Evolutionary conservation across 2,797 vertebrate species (phyloP), one percentile per base, ranked within the genome.

Genomic region (Siniperca scherzeri): DNA sequence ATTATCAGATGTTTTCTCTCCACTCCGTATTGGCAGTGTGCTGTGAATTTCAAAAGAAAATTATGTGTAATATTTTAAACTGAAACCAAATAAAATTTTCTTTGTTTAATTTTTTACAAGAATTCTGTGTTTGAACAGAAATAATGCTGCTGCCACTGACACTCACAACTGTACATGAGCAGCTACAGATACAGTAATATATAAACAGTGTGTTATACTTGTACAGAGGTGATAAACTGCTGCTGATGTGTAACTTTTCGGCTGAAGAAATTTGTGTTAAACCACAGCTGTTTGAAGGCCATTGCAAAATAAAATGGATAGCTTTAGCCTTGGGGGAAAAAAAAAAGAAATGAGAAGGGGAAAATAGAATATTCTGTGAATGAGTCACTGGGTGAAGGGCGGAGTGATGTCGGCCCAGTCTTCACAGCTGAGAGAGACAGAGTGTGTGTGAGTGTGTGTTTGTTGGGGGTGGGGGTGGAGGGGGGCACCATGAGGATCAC

Each of bases 381-480:
- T 95, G 95, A 96, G 92, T 96, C 94, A 95, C 84, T 57, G 77
- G 71, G 76, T 82, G 82, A 83, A 87, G 88, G 88, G 89, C 48
- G 91, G 91, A 87, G 87, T 84, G 89, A 90, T 87, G 88, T 87
- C 82, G 77, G 68, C 76, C 85, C 79, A 88, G 82, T 84, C 78
- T 84, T 89, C 81, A 89, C 88, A 93, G 91, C 89, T 86, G 83
- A 86, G 83, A 74, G 69, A 62, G 33, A 33, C 59, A n/a, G 74
- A 59, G 55, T 44, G 75, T 65, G 72, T 75, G 73, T 74, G 55
- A 40, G 75, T 65, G 72, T 75, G 73, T 74, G 56, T 67, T 27
- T 85, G 85, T 87, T 82, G 76, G 74, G 40, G 76, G 68, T 83
- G 76, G 71, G 19, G 72, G 42, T 22, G 46, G 46, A 73, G 71